Conservation (phyloP, 2,797 vertebrate species). For the Glossophaga mutica region DNA sequence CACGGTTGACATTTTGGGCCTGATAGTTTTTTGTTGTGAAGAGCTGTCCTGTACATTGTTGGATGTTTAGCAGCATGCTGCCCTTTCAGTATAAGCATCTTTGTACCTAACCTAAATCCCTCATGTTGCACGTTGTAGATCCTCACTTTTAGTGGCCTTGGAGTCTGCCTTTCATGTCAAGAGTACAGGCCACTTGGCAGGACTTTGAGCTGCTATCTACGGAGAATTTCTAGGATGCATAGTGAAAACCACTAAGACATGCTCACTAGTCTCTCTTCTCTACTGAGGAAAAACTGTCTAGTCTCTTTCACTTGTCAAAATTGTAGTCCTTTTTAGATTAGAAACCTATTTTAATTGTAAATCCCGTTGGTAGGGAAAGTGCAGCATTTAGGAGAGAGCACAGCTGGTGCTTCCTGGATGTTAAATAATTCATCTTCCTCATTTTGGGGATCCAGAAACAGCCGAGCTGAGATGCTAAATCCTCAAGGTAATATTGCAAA, state of each 20-base stretch:
- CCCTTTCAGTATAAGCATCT: not conserved
- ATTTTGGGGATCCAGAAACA: constrained; percentile 49
- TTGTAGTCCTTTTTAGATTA: constrained; percentile 32
- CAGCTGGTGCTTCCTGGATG: constrained; percentile 63
- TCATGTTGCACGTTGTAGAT: not conserved
- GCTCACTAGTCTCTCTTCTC: not conserved
- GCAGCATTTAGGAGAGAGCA: constrained; percentile 27
- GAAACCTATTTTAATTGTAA: constrained; percentile 67
- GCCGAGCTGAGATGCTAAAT: constrained; percentile 26
- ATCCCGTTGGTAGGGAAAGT: constrained; percentile 36
- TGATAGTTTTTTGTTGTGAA: not conserved
- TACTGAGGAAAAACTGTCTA: not conserved
- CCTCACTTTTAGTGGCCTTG: not conserved
- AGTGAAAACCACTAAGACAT: not conserved
- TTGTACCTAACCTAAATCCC: not conserved
- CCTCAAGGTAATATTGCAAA: constrained; percentile 59
- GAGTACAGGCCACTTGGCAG: not conserved
- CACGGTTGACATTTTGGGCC: not conserved
- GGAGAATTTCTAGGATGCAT: not conserved
- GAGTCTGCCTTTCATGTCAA: not conserved
- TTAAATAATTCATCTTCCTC: constrained; percentile 73
- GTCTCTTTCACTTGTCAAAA: constrained; percentile 50
- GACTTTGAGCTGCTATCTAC: not conserved
- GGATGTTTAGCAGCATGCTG: not conserved
- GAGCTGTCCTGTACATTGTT: no score